Percentiles rank a stretch among this genome's conserved stretches.
Evolutionary conservation across 2,113 vertebrate genomes (phyloP).

Genomic region (Crotalus horridus): DNA sequence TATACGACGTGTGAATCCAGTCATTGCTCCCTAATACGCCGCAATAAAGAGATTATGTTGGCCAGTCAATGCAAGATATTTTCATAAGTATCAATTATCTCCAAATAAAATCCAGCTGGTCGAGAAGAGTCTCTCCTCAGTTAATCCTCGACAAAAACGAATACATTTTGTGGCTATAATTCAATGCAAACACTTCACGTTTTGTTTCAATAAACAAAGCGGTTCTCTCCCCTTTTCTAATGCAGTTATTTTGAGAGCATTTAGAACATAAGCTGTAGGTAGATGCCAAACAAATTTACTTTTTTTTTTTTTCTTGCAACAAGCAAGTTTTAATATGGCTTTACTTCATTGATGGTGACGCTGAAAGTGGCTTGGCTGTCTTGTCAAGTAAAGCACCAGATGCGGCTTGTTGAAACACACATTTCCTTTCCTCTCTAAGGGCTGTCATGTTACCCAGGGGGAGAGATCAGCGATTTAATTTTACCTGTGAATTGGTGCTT

Average conservation of each 20-base stretch:
- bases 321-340: background rate
- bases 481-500: background rate
- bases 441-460: background rate
- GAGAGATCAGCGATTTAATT: background rate
- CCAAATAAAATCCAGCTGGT: background rate
- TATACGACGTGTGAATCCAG: background rate
- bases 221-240: slow-evolving; percentile 19
- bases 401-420: background rate
- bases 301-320: background rate
- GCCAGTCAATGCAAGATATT: background rate
- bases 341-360: slow-evolving; percentile 17
- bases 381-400: background rate
- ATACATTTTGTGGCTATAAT: slow-evolving; percentile 35
- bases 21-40: background rate
- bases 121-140: background rate
- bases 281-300: slow-evolving; percentile 15
- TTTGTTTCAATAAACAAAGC: slow-evolving; percentile 47
- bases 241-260: background rate
- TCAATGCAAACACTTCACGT: slow-evolving; percentile 35
- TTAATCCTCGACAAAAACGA: slow-evolving; percentile 25
- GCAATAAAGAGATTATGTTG: background rate
- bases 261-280: background rate
- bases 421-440: slow-evolving; percentile 15
- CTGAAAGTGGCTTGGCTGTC: background rate
- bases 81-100: background rate